A percentile compares a stretch with the other conserved stretches of the same genome.
Conservation (phyloP, 2,888 invertebrate genomes). For the Paralinhomoeus sp. region DNA sequence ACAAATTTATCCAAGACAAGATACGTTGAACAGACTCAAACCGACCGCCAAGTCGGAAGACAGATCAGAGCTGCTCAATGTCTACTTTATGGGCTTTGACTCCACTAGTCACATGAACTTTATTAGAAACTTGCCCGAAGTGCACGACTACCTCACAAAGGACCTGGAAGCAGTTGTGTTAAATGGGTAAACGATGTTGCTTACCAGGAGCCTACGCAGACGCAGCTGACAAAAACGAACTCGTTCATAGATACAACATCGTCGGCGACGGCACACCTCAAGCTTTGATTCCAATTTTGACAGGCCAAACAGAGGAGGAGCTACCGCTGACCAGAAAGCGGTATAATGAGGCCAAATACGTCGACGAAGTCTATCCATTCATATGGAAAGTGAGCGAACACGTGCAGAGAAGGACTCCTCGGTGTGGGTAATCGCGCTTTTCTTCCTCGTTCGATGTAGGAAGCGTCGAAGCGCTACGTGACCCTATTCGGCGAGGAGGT, state of each 20-base stretch:
- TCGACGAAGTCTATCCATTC: slow-evolving; percentile 30
- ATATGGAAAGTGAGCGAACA: slow-evolving; percentile 27
- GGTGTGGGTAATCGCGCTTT: too few relatives aligned
- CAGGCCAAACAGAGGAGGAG: slow-evolving; percentile 28
- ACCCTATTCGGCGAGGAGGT: slow-evolving; percentile 71
- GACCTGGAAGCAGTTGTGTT: slow-evolving; percentile 7
- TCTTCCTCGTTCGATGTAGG: too few relatives aligned
- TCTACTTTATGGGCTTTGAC: slow-evolving; percentile 47
- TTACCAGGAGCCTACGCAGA: not conserved
- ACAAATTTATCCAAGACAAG: too few relatives aligned
- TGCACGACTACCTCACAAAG: slow-evolving; percentile 42
- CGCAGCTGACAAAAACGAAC: not conserved
- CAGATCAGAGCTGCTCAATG: not conserved
- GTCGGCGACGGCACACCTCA: slow-evolving; percentile 31
- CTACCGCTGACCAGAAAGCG: slow-evolving; percentile 28
- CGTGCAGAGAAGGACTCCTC: too few relatives aligned
- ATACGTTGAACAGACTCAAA: too few relatives aligned
- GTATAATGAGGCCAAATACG: slow-evolving; percentile 19
- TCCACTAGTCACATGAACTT: slow-evolving; percentile 61
- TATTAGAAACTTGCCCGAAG: slow-evolving; percentile 50
- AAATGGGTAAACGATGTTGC: not conserved
- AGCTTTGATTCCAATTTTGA: slow-evolving; percentile 29
- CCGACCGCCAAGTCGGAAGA: too few relatives aligned
- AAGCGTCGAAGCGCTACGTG: slow-evolving; percentile 27
- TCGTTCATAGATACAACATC: slow-evolving; percentile 26